These are phyloP conservation scores for Typhlomys cinereus DNA, from an alignment of 2,113 vertebrate species.

Conservation along the genomic window DNA sequence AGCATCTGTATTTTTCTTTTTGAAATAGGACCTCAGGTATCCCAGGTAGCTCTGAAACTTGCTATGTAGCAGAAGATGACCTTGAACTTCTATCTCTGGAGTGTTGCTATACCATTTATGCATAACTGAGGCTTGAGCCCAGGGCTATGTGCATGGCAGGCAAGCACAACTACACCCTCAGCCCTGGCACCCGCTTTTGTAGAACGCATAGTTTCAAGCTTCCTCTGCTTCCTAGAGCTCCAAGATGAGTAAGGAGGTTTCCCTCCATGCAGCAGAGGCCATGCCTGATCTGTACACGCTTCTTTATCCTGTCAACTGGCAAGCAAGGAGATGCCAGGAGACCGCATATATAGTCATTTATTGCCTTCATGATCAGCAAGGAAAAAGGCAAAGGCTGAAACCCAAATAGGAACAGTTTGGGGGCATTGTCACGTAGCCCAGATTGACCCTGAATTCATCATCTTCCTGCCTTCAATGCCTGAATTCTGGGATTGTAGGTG, in stretches of 20 bases:
- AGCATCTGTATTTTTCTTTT: background rate
- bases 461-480: no score
- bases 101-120: background rate
- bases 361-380: background rate
- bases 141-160: background rate
- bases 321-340: background rate
- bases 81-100: background rate
- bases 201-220: no score
- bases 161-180: background rate
- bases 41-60: background rate
- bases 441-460: background rate
- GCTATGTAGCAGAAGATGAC: background rate
- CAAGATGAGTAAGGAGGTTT: background rate
- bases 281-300: background rate
- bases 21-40: background rate
- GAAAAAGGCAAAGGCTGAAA: background rate
- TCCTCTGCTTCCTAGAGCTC: background rate
- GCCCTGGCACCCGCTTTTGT: background rate
- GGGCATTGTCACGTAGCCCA: background rate
- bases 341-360: fast-evolving
- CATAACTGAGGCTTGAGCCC: background rate
- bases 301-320: background rate
- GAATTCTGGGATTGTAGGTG: background rate
- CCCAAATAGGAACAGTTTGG: background rate
- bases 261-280: background rate